Conservation (phyloP, 1,140 invertebrate genomes). For the Neotoxoptera formosana region DNA sequence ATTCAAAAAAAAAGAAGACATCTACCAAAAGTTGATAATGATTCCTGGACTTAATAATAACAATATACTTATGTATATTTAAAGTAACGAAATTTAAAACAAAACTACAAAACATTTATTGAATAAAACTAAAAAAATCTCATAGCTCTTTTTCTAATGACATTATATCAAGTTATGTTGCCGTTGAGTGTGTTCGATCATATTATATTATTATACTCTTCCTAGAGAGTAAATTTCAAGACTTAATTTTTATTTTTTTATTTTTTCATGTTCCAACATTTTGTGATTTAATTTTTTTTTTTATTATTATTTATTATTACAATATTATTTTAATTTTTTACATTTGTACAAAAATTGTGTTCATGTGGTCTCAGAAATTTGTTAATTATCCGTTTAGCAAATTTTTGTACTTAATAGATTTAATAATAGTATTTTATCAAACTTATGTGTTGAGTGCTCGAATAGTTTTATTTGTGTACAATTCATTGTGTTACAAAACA, state of each 20-base stretch:
- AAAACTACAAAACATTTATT: background rate
- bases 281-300: conserved; percentile 50
- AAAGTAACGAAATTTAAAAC: background rate
- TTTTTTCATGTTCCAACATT: conserved; percentile 53
- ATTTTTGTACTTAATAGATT: conserved; percentile 57
- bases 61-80: conserved; percentile 1
- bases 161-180: conserved; percentile 14
- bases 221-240: conserved; percentile 51
- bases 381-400: conserved; percentile 56
- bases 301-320: conserved; percentile 36
- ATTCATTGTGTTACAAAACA: conserved; percentile 11
- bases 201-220: conserved; percentile 40
- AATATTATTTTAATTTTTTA: conserved; percentile 50
- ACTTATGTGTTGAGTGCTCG: conserved; percentile 44
- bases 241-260: conserved; percentile 45
- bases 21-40: conserved; percentile 59
- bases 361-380: conserved; percentile 57
- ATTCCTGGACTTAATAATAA: background rate
- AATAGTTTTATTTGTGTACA: conserved; percentile 27
- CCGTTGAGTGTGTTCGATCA: background rate
- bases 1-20: conserved; percentile 67
- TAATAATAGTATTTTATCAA: conserved; percentile 53
- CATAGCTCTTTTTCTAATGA: conserved; percentile 6
- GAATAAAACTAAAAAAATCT: background rate
- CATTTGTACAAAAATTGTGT: conserved; percentile 58